phyloP scores from a whole-genome alignment of 2,888 invertebrate genomes.

The Steromphala cineraria region DNA sequence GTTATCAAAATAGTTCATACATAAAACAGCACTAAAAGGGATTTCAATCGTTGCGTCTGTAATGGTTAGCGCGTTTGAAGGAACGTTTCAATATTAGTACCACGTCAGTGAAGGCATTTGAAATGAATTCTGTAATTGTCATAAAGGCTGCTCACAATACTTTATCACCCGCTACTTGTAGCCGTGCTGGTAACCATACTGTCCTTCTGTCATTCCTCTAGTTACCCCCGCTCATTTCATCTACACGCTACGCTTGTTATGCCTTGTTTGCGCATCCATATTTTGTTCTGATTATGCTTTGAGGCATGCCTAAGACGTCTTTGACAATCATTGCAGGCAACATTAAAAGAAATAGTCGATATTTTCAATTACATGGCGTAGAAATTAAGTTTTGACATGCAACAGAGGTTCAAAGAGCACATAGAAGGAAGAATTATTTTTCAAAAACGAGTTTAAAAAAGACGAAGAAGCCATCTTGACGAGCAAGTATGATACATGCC shows the following conservation, averaged over 20 bases:
- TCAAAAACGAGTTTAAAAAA: background rate
- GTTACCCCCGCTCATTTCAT: background rate
- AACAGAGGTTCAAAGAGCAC: background rate
- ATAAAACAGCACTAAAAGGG: too few species aligned
- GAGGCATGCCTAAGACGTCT: background rate
- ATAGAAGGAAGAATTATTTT: background rate
- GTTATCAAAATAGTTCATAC: too few species aligned
- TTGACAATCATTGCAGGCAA: background rate
- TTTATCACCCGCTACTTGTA: too few species aligned
- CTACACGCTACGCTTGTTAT: background rate
- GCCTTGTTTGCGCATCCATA: background rate
- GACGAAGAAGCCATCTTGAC: background rate
- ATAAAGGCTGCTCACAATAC: too few species aligned
- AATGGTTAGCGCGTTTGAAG: too few species aligned
- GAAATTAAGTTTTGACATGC: constrained; percentile 10
- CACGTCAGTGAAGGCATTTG: too few species aligned
- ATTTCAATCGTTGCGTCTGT: too few species aligned
- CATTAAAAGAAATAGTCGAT: constrained; percentile 4
- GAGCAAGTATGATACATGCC: too few species aligned
- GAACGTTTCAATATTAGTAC: too few species aligned
- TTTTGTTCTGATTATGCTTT: background rate
- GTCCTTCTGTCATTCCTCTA: too few species aligned
- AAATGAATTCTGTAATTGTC: too few species aligned
- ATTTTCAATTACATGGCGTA: constrained; percentile 8
- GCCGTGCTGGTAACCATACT: too few species aligned